phyloP scores from a whole-genome alignment of 2,113 vertebrate species.

The Hepsetus odoe region DNA sequence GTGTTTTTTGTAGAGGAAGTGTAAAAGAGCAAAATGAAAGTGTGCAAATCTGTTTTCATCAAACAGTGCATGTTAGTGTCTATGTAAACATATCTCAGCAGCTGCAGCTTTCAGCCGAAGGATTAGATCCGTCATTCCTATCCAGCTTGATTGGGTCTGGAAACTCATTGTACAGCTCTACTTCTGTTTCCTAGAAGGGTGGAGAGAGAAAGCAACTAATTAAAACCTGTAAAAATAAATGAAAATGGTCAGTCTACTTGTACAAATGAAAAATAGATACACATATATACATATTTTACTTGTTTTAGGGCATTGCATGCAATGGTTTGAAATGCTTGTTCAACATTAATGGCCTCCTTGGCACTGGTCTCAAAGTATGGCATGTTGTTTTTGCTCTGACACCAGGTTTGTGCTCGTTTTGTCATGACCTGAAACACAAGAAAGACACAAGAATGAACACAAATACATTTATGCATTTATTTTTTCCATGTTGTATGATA shows the following conservation, averaged over 20 bases:
- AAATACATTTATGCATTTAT: too few relatives aligned
- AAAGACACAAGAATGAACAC: too few relatives aligned
- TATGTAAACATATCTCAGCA: constrained; percentile 78
- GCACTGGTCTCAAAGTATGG: constrained; percentile 98
- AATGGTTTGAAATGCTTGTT: constrained; percentile 98
- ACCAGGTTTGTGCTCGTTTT: constrained; percentile 96
- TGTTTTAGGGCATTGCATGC: constrained; percentile 97
- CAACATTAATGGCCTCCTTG: constrained; percentile 98
- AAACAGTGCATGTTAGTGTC: constrained; percentile 33
- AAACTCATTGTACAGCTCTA: constrained; percentile 95
- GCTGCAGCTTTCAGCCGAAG: constrained; percentile 89
- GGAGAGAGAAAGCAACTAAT: not conserved
- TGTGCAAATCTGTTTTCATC: constrained; percentile 40
- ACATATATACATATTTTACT: too few relatives aligned
- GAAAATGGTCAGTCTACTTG: not conserved
- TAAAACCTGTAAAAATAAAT: not conserved
- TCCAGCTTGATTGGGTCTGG: constrained; percentile 96
- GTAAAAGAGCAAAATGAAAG: not conserved
- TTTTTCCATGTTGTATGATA: too few relatives aligned
- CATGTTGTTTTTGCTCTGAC: constrained; percentile 99
- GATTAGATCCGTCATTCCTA: constrained; percentile 88
- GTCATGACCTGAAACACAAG: constrained; percentile 86
- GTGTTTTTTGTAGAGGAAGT: constrained; percentile 53
- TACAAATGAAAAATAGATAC: not conserved
- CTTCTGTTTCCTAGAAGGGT: constrained; percentile 86